A percentile compares a stretch with the other conserved stretches of the same genome.
These are phyloP conservation scores for Echinometra lucunter DNA, from an alignment of 53 echinoderm and acorn worm species.

Conservation along the genomic window DNA sequence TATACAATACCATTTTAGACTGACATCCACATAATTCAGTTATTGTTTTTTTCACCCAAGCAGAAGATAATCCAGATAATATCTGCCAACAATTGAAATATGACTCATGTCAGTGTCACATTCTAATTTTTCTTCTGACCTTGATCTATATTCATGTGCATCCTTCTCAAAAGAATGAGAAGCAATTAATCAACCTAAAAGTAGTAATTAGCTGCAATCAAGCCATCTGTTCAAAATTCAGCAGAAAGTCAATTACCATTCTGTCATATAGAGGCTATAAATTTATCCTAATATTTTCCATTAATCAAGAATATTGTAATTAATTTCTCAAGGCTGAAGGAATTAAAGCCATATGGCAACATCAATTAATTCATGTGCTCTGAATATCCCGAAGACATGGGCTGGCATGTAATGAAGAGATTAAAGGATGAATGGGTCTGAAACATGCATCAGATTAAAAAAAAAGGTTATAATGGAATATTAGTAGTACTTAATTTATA, in stretches of 20 bases:
- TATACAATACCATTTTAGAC: neutral
- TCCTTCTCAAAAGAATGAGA: neutral
- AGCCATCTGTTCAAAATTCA: neutral
- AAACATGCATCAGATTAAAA: neutral
- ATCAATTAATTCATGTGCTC: constrained; percentile 4
- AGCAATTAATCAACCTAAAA: neutral
- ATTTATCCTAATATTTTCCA: neutral
- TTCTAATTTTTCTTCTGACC: neutral
- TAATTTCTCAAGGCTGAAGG: neutral
- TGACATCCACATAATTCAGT: neutral
- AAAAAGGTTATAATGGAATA: no score
- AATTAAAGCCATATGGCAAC: neutral
- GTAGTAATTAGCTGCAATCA: neutral
- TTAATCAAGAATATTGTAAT: neutral
- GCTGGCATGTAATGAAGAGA: neutral
- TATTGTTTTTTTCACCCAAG: neutral
- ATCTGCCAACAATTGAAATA: neutral
- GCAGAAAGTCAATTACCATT: neutral
- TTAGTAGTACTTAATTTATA: no score
- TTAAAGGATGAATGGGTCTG: neutral
- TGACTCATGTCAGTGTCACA: neutral
- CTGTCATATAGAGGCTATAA: neutral
- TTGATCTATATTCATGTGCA: neutral
- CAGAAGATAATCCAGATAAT: neutral
- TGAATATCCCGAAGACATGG: neutral